These are phyloP conservation scores for Cryptoprocta ferox DNA, from an alignment of 2,797 vertebrate species.

Conservation along the genomic window DNA sequence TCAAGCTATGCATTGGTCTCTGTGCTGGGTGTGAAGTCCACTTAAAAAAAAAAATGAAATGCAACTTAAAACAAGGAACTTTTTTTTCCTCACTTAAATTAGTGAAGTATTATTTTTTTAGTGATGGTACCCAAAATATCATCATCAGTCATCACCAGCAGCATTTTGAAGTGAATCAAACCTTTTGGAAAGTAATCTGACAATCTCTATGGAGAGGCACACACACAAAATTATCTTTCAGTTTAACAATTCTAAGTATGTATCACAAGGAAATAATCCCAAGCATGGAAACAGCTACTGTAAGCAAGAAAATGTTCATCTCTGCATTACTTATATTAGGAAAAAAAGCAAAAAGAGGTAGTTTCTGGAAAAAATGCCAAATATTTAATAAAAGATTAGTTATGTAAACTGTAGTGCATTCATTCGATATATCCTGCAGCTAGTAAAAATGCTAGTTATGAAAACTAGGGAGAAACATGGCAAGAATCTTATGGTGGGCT, in stretches of 20 bases:
- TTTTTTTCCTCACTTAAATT: neutral
- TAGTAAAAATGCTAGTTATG: slow-evolving; percentile 41
- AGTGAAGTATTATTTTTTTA: slow-evolving; percentile 21
- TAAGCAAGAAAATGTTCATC: slow-evolving; percentile 36
- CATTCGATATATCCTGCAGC: slow-evolving; percentile 18
- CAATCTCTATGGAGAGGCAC: neutral
- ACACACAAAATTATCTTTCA: slow-evolving; percentile 18
- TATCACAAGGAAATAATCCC: slow-evolving; percentile 17
- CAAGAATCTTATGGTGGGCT: neutral
- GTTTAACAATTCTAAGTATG: slow-evolving; percentile 31
- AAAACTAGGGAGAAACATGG: slow-evolving; percentile 36
- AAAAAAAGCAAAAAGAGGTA: neutral
- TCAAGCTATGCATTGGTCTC: too few relatives aligned
- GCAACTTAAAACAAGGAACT: slow-evolving; percentile 34
- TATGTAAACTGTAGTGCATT: neutral
- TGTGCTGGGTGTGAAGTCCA: too few relatives aligned
- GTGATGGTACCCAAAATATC: neutral
- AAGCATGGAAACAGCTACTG: neutral
- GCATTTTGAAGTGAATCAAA: slow-evolving; percentile 19
- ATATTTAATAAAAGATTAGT: slow-evolving; percentile 43
- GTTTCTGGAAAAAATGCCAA: slow-evolving; percentile 3
- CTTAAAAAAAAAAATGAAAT: neutral
- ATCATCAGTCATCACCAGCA: neutral
- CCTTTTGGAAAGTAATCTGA: slow-evolving; percentile 28
- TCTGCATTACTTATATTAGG: slow-evolving; percentile 13